Conservation (phyloP, 1,140 invertebrate genomes). For the Ladona fulva region DNA sequence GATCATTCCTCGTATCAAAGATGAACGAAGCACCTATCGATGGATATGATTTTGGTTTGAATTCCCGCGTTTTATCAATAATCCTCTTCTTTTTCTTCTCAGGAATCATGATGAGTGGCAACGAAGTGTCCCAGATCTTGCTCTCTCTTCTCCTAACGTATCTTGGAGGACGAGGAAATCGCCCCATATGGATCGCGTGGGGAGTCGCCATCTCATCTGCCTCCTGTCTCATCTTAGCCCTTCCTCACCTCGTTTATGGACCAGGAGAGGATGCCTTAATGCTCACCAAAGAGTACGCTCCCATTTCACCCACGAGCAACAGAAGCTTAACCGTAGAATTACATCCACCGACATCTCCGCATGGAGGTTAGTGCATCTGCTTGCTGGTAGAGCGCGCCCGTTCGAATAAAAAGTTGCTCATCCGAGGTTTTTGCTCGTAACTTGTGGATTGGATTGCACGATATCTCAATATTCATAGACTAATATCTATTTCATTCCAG, state of each 20-base stretch:
- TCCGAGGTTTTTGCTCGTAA: no score
- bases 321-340: no score
- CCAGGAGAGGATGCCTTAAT: slow-evolving; percentile 42
- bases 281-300: slow-evolving; percentile 37
- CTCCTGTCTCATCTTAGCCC: slow-evolving; percentile 51
- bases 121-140: slow-evolving; percentile 60
- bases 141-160: slow-evolving; percentile 48
- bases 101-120: slow-evolving; percentile 60
- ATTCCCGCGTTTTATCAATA: neutral
- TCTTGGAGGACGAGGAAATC: slow-evolving; percentile 47
- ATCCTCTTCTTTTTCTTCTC: neutral
- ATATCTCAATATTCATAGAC: no score
- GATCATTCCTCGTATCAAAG: no score
- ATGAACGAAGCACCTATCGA: no score
- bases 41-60: no score
- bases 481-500: no score
- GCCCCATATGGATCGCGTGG: slow-evolving; percentile 54
- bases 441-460: no score
- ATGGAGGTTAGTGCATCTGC: neutral
- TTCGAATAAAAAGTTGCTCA: no score
- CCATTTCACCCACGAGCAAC: neutral
- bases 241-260: slow-evolving; percentile 61
- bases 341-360: neutral
- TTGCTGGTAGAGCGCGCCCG: neutral
- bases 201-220: slow-evolving; percentile 51